phyloP scores from a whole-genome alignment of 2,797 vertebrate species.

The Characodon lateralis region DNA sequence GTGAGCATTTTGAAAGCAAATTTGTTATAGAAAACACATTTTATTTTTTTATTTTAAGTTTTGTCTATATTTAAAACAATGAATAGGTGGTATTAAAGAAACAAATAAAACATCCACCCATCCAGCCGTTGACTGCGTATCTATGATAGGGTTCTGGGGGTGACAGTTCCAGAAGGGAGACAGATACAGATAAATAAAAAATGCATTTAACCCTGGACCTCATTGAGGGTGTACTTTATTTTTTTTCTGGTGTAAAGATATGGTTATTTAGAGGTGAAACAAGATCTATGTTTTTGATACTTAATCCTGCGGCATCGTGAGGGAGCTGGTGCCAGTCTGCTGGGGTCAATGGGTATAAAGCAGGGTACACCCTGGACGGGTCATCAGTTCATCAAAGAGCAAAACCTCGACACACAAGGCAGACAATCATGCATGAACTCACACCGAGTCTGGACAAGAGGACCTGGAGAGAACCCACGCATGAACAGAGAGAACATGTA shows the following conservation, averaged over 20 bases:
- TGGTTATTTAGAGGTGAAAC: no score
- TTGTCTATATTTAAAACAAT: background rate
- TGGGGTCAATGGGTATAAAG: no score
- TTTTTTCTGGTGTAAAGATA: no score
- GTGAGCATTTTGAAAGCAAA: background rate
- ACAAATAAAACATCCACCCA: background rate
- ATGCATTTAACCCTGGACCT: no score
- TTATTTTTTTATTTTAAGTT: background rate
- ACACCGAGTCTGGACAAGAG: background rate
- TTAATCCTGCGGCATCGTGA: no score
- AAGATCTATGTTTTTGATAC: no score
- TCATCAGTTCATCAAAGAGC: no score
- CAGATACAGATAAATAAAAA: background rate
- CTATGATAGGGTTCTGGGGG: background rate
- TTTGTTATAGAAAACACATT: background rate
- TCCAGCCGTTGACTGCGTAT: background rate
- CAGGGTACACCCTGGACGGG: no score
- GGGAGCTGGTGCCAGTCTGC: no score
- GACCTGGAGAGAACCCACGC: no score
- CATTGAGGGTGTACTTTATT: no score
- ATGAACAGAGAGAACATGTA: no score
- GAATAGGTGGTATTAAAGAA: background rate
- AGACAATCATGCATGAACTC: background rate
- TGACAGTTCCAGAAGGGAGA: background rate
- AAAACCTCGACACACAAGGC: background rate